These are phyloP conservation scores for Drosophila macrospina DNA, from an alignment of 2,888 invertebrate genomes.

Conservation along the genomic window DNA sequence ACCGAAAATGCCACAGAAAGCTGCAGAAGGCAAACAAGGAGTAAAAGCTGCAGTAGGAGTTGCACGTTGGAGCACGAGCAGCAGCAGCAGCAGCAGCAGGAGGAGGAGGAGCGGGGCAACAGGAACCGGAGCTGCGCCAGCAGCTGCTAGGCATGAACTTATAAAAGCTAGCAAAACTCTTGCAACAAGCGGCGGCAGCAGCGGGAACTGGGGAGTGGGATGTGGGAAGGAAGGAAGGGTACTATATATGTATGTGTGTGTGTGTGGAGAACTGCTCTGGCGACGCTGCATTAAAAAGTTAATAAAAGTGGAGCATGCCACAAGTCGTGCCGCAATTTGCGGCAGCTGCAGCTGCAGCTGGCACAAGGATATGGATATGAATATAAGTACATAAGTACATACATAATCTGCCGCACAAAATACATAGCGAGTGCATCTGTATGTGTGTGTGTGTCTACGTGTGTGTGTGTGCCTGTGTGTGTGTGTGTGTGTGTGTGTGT, in stretches of 20 bases:
- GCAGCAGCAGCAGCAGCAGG: too few species aligned
- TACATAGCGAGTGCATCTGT: background rate
- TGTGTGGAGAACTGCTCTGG: slow-evolving; percentile 27
- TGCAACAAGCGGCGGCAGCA: slow-evolving; percentile 8
- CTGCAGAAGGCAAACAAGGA: slow-evolving; percentile 39
- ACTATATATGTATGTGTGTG: background rate
- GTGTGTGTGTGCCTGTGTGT: slow-evolving; percentile 2
- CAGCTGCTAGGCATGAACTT: slow-evolving; percentile 78
- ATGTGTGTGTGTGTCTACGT: slow-evolving; percentile 12
- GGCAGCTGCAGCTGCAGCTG: slow-evolving; percentile 69
- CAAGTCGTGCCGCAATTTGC: slow-evolving; percentile 80
- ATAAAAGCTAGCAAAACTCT: slow-evolving; percentile 73
- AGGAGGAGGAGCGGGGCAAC: slow-evolving; percentile 5
- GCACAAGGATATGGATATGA: slow-evolving; percentile 73
- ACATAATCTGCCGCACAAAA: slow-evolving; percentile 27
- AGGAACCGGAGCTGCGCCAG: slow-evolving; percentile 45
- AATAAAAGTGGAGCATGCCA: slow-evolving; percentile 80
- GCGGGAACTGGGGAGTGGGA: too few species aligned
- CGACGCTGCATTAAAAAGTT: slow-evolving; percentile 78
- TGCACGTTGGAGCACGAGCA: background rate
- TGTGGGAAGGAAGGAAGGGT: too few species aligned
- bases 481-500: slow-evolving; percentile 23
- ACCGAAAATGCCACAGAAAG: slow-evolving; percentile 50
- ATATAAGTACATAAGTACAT: slow-evolving; percentile 48
- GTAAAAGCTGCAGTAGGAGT: background rate